Conservation (phyloP, 1,140 invertebrate genomes). For the Brachionus calyciflorus region DNA sequence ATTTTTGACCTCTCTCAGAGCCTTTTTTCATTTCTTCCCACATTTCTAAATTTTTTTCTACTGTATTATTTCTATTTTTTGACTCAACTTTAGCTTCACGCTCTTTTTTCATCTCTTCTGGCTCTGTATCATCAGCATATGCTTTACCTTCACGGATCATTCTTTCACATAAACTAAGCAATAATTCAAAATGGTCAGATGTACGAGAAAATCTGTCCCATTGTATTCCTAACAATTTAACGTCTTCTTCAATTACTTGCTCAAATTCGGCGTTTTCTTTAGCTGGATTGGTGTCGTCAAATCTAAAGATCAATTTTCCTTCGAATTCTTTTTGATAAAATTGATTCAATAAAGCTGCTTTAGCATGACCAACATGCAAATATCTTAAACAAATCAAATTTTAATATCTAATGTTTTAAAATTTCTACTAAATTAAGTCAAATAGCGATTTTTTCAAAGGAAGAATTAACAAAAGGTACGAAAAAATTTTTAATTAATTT, state of each 20-base stretch:
- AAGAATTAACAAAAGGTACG: too few relatives aligned
- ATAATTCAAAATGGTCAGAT: constrained; percentile 91
- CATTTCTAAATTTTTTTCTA: constrained; percentile 78
- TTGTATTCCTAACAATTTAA: constrained; percentile 83
- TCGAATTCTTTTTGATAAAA: constrained; percentile 90
- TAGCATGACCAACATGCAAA: constrained; percentile 97
- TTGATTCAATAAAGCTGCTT: constrained; percentile 95
- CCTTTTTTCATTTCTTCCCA: constrained; percentile 96
- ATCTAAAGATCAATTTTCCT: constrained; percentile 93
- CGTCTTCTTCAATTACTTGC: constrained; percentile 84
- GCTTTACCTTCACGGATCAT: constrained; percentile 83
- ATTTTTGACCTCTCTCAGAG: constrained; percentile 72
- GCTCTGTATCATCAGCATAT: constrained; percentile 92
- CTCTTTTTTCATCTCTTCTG: constrained; percentile 88
- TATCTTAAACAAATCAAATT: constrained; percentile 65
- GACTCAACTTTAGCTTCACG: constrained; percentile 84
- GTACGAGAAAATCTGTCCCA: constrained; percentile 90
- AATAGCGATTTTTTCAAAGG: too few relatives aligned
- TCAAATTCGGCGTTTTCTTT: constrained; percentile 99
- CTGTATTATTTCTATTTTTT: constrained; percentile 77
- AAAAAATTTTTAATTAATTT: too few relatives aligned
- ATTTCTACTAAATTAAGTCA: too few relatives aligned
- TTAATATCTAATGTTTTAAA: too few relatives aligned
- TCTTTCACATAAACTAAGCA: constrained; percentile 81
- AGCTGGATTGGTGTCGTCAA: constrained; percentile 99